Conservation (phyloP, 2,113 vertebrate genomes). For the Trachemys scripta region DNA sequence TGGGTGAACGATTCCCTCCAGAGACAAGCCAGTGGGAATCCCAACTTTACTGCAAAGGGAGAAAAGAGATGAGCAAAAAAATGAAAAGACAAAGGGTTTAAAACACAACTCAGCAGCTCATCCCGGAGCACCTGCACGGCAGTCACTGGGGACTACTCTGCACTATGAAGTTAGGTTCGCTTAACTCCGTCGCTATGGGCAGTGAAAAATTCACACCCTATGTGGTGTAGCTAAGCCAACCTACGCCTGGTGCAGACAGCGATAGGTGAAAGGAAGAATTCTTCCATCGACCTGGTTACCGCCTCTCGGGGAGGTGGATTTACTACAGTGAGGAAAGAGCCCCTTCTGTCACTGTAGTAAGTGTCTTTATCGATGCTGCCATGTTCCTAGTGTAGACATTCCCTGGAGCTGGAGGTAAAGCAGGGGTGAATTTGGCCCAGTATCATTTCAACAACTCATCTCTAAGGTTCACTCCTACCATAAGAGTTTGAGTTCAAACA, state of each 20-base stretch:
- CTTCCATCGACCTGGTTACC: too few relatives aligned
- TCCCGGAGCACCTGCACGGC: background rate
- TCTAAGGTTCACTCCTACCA: background rate
- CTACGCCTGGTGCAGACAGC: background rate
- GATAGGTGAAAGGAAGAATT: too few relatives aligned
- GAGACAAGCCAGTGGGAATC: background rate
- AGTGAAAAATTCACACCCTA: background rate
- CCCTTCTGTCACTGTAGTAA: background rate
- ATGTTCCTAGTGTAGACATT: background rate
- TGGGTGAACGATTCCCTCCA: background rate
- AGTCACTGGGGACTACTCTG: background rate
- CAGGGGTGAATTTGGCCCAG: accelerated
- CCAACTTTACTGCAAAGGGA: background rate
- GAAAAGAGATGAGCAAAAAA: background rate
- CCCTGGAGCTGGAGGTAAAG: accelerated
- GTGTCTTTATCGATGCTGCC: background rate
- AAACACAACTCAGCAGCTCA: background rate
- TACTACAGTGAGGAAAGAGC: background rate
- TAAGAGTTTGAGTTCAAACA: accelerated
- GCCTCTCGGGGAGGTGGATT: background rate
- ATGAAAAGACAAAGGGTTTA: background rate
- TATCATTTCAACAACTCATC: background rate
- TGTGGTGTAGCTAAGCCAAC: background rate
- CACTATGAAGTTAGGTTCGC: background rate
- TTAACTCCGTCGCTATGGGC: background rate